Conservation (phyloP, 2,888 invertebrate species). For the Macaria liturata region DNA sequence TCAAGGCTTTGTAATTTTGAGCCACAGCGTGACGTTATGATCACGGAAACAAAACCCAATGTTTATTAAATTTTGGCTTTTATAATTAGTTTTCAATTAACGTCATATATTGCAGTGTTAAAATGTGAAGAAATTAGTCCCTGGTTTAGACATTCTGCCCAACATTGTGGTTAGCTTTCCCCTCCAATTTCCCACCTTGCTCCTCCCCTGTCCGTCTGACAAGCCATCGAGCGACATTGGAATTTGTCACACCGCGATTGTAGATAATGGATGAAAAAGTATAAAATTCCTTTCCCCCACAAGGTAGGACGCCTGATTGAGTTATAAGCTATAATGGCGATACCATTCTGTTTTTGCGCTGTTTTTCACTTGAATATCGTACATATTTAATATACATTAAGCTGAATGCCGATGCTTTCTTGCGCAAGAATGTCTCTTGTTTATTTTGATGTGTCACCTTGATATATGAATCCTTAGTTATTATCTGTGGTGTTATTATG, state of each 20-base stretch:
- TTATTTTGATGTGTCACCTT: slow-evolving; percentile 79
- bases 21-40: too few relatives aligned
- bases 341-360: slow-evolving; percentile 75
- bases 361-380: slow-evolving; percentile 72
- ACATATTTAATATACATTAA: slow-evolving; percentile 79
- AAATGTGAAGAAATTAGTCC: too few relatives aligned
- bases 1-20: too few relatives aligned
- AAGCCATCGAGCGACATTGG: slow-evolving; percentile 30
- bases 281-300: slow-evolving; percentile 71
- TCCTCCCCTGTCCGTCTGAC: slow-evolving; percentile 32
- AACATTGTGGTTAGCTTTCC: too few relatives aligned
- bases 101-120: too few relatives aligned
- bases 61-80: too few relatives aligned
- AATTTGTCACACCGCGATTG: slow-evolving; percentile 50
- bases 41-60: too few relatives aligned
- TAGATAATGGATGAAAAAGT: slow-evolving; percentile 73
- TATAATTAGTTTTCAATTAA: too few relatives aligned
- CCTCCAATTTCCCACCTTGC: slow-evolving; percentile 5
- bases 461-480: slow-evolving; percentile 74
- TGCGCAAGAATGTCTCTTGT: slow-evolving; percentile 71
- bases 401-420: slow-evolving; percentile 67
- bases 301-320: slow-evolving; percentile 68
- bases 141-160: too few relatives aligned
- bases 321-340: slow-evolving; percentile 81
- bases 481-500: slow-evolving; percentile 62